These are phyloP conservation scores for Atractosteus spatula DNA, from an alignment of 2,113 vertebrate species.

Conservation along the genomic window DNA sequence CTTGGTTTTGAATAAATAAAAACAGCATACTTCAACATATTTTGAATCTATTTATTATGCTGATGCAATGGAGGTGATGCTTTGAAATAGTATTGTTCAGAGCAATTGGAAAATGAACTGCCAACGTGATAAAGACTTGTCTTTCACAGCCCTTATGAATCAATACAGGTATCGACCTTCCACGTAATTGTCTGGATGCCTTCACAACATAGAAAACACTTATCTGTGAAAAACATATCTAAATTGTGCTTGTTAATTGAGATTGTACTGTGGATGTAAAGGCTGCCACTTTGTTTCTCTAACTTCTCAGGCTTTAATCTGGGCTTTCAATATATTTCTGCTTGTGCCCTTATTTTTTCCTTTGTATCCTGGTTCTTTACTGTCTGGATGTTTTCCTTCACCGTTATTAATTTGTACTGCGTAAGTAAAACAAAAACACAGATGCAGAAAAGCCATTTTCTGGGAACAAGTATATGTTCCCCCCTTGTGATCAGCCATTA, in stretches of 20 bases:
- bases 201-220: slow-evolving; percentile 3
- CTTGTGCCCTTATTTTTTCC: not conserved
- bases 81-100: not conserved
- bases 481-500: slow-evolving; percentile 13
- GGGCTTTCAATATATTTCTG: not conserved
- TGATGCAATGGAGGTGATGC: not conserved
- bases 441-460: not conserved
- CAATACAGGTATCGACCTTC: slow-evolving; percentile 10
- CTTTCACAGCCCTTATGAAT: slow-evolving; percentile 1
- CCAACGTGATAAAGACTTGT: slow-evolving; percentile 1
- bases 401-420: slow-evolving; percentile 10
- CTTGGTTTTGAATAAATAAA: not conserved
- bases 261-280: not conserved
- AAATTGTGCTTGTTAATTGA: not conserved
- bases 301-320: not conserved
- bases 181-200: not conserved
- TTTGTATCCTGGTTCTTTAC: not conserved
- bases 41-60: slow-evolving; percentile 12
- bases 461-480: not conserved
- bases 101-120: not conserved
- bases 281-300: not conserved
- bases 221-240: not conserved
- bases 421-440: no score
- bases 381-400: not conserved
- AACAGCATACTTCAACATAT: not conserved